Evolutionary conservation across 2,797 vertebrate genomes (phyloP), one percentile per base, ranked within the genome.

Genomic region (Ammospiza maritima): DNA sequence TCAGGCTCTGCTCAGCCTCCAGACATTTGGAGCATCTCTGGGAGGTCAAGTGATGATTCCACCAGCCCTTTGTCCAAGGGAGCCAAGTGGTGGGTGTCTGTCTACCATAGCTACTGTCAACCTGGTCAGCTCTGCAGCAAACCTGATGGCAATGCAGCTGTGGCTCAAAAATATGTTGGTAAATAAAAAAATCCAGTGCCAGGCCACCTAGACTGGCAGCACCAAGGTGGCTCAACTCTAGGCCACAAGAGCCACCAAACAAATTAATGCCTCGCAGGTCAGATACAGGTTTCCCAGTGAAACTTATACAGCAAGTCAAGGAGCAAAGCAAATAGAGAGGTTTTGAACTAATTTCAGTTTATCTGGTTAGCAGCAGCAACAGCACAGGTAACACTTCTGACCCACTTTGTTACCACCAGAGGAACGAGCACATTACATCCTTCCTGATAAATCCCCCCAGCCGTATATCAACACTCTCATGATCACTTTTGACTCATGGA

Each of bases 11-110:
- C 64, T 89, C 47, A 88, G 32, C 16, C 32, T 38, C 48, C 20
- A 74, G 65, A 71, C 15, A n/a, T 8, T 14, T 4, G 60, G 9
- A 77, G 65, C 26, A 50, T 23, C 83, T 66, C 29, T 44, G 56
- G 25, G 26, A 62, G 30, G 48, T 40, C 76, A 74, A 29, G 10
- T 1, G 0, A 73, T 11, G 42, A 3, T 36, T 27, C 50, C n/a
- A 60, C 32, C 19, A 53, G 65, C 17, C 29, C 30, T 8, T 42
- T 38, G 44, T 71, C 32, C n/a, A 13, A 30, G 10, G 22, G 15
- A 87, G 13, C 3, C 0, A 6, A 11, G 9, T 26, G 36, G 34
- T 1, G 2, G 30, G 8, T 1, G 0, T 22, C 40, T 38, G 30
- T 5, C 34, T 12, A 13, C 30, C 32, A 29, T 0, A 54, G 79